A percentile compares a stretch with the other conserved stretches of the same genome.
Evolutionary conservation across 2,113 vertebrate species (phyloP).

Genomic region (Megalops atlanticus): DNA sequence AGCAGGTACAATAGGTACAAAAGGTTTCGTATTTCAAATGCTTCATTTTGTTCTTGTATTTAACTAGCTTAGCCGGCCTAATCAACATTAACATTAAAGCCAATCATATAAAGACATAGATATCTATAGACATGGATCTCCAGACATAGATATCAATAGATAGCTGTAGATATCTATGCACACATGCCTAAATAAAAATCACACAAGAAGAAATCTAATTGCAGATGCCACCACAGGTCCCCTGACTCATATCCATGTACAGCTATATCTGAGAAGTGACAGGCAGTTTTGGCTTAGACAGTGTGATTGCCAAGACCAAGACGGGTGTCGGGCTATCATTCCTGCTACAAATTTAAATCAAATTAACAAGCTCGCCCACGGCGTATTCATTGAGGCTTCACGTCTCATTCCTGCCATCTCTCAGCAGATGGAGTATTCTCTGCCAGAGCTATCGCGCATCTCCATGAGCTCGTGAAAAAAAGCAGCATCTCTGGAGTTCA

Average conservation of each 20-base stretch:
- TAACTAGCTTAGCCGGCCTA: background rate
- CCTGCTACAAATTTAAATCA: slow-evolving; percentile 1
- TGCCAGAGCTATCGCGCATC: slow-evolving; percentile 7
- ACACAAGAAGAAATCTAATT: background rate
- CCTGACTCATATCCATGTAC: background rate
- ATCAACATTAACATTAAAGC: too few relatives aligned
- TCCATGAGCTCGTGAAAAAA: background rate
- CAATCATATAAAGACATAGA: too few relatives aligned
- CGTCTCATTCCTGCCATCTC: slow-evolving; percentile 6
- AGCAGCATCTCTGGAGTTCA: background rate
- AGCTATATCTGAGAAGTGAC: slow-evolving; percentile 7
- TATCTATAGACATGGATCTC: too few relatives aligned
- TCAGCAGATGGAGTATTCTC: background rate
- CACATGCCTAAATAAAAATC: too few relatives aligned
- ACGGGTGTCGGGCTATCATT: background rate
- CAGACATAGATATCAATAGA: too few relatives aligned
- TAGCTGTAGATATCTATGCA: too few relatives aligned
- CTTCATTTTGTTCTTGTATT: background rate
- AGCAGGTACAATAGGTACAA: too few relatives aligned
- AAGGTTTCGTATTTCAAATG: too few relatives aligned
- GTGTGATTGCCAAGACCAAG: background rate
- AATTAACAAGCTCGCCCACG: slow-evolving; percentile 22
- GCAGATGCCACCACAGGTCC: background rate
- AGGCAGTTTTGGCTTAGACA: background rate
- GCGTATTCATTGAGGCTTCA: background rate